Base-by-base conservation (phyloP, 1,140 invertebrate genomes). In the Popillia japonica region DNA sequence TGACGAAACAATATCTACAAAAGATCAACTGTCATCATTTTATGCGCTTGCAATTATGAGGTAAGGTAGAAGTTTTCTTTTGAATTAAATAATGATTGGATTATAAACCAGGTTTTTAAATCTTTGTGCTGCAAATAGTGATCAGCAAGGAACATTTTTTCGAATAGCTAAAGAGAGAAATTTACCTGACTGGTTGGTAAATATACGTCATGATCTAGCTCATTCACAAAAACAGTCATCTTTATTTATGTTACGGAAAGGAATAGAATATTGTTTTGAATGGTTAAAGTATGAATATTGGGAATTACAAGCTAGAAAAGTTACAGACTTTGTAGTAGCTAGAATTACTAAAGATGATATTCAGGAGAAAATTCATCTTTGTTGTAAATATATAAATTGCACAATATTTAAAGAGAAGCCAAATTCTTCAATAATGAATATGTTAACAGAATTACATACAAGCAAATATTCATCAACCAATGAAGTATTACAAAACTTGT, bases 261-360 rank as follows among this genome's bases (percentile, higher is more conserved):
- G 80, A 9, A 73, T 85, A 34, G 78, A 81, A 44, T 79, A 80
- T 77, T 84, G 82, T 72, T 81, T 85, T 27, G 42, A 82, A 22
- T 85, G 84, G 84, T 48, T 85, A 6, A 80, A 83, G 48, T 73
- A 78, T n/a, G 82, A 84, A 72, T 85, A 85, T 79, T 85, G 84
- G 84, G 73, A 82, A 23, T 40, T 78, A 11, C 81, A 84, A 76
- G 77, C 79, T 72, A 55, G 77, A 22, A 76, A 76, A 17, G 78
- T 84, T 10, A 78, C 59, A 59, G 83, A 83, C 81, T 83, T 76
- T 61, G 64, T 40, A 40, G 40, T 42, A 40, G 8, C 72, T 73
- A 14, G n/a, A 73, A 10, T 20, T n/a, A 10, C 10, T 9, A 42
- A 9, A 73, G 27, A 64, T 20, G 22, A 23, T 7, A 27, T 41